Evolutionary conservation across 2,113 vertebrate species (phyloP).

Genomic region (Tyrannus savana): DNA sequence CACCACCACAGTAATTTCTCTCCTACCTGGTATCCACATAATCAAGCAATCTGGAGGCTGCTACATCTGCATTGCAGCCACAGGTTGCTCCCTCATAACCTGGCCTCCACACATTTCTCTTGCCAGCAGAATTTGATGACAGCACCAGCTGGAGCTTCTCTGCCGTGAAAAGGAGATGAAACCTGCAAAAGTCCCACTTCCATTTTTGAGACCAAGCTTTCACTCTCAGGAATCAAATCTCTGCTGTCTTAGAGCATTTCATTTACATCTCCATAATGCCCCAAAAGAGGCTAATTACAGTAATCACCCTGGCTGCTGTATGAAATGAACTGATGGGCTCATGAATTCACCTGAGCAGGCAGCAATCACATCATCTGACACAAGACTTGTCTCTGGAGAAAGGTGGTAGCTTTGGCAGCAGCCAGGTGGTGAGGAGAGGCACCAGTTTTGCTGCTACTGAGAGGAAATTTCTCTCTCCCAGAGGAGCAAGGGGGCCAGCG

Average conservation of each 20-base stretch:
- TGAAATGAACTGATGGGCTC: background rate
- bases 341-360: background rate
- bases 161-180: background rate
- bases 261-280: background rate
- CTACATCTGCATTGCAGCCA: background rate
- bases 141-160: background rate
- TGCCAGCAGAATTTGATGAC: background rate
- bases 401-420: background rate
- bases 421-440: background rate
- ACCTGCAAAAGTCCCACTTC: background rate
- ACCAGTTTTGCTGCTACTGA: rapidly evolving
- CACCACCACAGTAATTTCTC: background rate
- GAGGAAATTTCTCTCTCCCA: background rate
- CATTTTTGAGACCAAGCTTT: background rate
- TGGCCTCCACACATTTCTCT: background rate
- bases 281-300: background rate
- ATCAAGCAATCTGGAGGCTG: background rate
- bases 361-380: background rate
- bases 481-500: background rate
- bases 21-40: background rate
- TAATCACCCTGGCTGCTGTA: background rate
- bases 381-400: background rate
- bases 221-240: background rate
- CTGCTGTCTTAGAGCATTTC: background rate
- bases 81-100: background rate